Evolutionary conservation across 2,113 vertebrate genomes (phyloP).

Genomic region (Theropithecus gelada): DNA sequence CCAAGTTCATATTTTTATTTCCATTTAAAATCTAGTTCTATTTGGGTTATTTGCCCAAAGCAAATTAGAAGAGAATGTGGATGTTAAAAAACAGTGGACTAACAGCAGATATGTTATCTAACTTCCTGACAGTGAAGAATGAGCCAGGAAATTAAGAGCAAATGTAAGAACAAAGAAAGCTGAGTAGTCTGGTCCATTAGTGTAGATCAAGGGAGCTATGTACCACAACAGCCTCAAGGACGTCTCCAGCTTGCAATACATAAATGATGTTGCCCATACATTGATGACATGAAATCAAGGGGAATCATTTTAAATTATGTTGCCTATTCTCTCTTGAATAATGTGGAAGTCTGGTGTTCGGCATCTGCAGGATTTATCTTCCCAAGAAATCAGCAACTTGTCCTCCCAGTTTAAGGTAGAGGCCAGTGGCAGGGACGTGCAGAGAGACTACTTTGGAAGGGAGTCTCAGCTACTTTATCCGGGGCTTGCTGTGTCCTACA

Average conservation of each 20-base stretch:
- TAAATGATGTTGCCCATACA: neutral
- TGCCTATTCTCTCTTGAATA: constrained; percentile 35
- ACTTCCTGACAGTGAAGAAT: constrained; percentile 68
- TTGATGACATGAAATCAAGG: neutral
- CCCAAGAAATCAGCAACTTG: neutral
- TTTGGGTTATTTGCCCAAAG: constrained; percentile 40
- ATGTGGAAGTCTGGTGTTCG: neutral
- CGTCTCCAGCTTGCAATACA: neutral
- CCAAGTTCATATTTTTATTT: neutral
- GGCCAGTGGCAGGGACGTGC: neutral
- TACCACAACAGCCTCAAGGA: neutral
- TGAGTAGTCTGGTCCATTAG: neutral
- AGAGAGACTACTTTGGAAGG: neutral
- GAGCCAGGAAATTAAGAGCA: constrained; percentile 65
- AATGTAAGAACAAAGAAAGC: constrained; percentile 48
- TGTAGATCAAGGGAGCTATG: neutral
- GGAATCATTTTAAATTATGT: neutral
- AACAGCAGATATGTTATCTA: constrained; percentile 51
- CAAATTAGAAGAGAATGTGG: constrained; percentile 29
- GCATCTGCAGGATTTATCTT: neutral
- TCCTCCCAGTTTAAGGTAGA: neutral
- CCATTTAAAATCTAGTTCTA: neutral
- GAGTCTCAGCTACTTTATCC: constrained; percentile 7
- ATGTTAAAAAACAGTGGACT: neutral
- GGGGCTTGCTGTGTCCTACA: neutral